Evolutionary conservation across 1,140 invertebrate genomes (phyloP), one percentile per base, ranked within the genome.

Genomic region (Lerema accius): DNA sequence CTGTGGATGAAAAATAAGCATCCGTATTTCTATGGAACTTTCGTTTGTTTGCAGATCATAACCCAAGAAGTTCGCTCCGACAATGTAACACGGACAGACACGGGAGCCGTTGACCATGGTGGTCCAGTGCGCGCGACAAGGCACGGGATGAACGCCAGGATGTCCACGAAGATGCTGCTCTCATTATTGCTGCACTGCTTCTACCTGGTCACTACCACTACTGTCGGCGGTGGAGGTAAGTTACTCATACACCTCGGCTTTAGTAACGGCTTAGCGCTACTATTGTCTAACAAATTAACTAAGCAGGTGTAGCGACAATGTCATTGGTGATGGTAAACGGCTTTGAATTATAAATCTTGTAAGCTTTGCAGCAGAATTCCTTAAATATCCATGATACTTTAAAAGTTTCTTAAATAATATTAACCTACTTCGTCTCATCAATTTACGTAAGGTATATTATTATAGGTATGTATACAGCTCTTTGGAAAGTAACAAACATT

Each of bases 141-240:
- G 46, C 45, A 59, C 65, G 65, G 70, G 71, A 68, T 70, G 74
- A 75, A 49, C 45, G 66, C 16, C 55, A 50, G 40, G 51, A 80
- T 82, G 74, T 76, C 75, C 11, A 80, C 66, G 4, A 89, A 80
- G 50, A 89, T 87, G 83, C 75, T 89, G 61, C 72, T 87, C 3
- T 85, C 86, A 1, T 61, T 89, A 62, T 40, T 86, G 50, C 72
- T 85, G 63, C 80, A 87, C 67, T 89, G 84, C 77, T 78, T 89
- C 69, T 89, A 77, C 65, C 71, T 80, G 43, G 82, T 84, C 43
- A 85, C 82, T 56, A 84, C 86, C 15, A 80, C 84, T 26, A 81
- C 82, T 4, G 75, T 82, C 59, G 69, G 79, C 16, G 80, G 75
- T 53, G 77, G 78, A 71, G 86, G 86, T 87, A 55, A 80, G 83